Evolutionary conservation across 2,888 invertebrate genomes (phyloP).

Genomic region (Iselma pallidipennis): DNA sequence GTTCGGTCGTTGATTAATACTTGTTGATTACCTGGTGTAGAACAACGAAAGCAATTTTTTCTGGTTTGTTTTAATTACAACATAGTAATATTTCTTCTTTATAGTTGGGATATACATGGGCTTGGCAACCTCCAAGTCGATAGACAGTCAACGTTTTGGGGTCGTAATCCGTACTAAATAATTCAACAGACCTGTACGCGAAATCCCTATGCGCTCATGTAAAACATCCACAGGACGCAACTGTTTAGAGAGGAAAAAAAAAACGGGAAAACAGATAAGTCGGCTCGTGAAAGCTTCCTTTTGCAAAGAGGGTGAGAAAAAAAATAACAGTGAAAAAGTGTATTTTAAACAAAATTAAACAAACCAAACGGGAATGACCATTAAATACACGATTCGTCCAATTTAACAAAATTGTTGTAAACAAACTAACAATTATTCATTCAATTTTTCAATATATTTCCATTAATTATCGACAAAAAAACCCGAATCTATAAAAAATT

Average conservation of each 20-base stretch:
- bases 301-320: too few species aligned
- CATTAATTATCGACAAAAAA: too few species aligned
- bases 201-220: slow-evolving; percentile 14
- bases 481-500: too few species aligned
- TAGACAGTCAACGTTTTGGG: slow-evolving; percentile 15
- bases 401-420: too few species aligned
- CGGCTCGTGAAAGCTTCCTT: too few species aligned
- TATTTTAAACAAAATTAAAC: too few species aligned
- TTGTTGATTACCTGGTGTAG: background rate
- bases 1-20: background rate
- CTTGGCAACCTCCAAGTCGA: slow-evolving; percentile 13
- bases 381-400: too few species aligned
- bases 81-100: background rate
- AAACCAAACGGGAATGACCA: too few species aligned
- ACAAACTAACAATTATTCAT: too few species aligned
- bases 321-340: too few species aligned
- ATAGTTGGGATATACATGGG: background rate
- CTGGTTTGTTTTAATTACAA: background rate
- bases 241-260: slow-evolving; percentile 10
- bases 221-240: slow-evolving; percentile 14
- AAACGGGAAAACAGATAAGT: too few species aligned
- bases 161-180: slow-evolving; percentile 33
- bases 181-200: slow-evolving; percentile 26
- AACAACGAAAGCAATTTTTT: background rate
- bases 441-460: too few species aligned